Evolutionary conservation across 2,797 vertebrate species (phyloP), one percentile per base, ranked within the genome.

Genomic region (Sparidentex hasta): DNA sequence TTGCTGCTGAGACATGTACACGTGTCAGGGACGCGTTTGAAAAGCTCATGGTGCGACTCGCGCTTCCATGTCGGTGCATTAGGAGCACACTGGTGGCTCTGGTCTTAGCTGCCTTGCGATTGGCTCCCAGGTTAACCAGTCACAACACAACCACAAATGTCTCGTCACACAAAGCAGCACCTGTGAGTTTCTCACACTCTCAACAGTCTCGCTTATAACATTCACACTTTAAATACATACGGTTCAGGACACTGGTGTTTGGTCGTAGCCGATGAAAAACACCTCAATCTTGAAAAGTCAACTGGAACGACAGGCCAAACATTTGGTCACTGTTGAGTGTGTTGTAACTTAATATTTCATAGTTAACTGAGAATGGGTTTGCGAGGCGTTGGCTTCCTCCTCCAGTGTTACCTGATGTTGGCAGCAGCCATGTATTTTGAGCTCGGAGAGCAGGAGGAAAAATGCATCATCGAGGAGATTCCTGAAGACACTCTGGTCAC

Each of bases 391-490:
- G 81, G 85, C 16, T 66, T 96, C 55, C 58, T 96, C 17, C 68
- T 96, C 8, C 89, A 90, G 75, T 94, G 92, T 52, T 95, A 92
- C 85, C 84, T 96, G 84, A 83, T 93, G 72, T 74, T 96, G 80
- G 92, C 95, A 17, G 48, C 90, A 0, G 95, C 95, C 44, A 97
- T 98, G 92, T 98, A 95, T 89, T 98, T 98, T 90, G 96, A 98
- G 27, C 88, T 89, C 0, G 96, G 92, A 27, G 97, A 97, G 84
- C 93, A 92, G 90, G 96, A 96, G 86, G 95, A 97, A 86, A 98
- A 96, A 90, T 99, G 98, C 82, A 94, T 99, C 71, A 97, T 98
- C 1, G 96, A 98, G 88, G 97, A 99, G 11, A 74, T 98, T 91
- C 97, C 98, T 50, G 92, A 94, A 0, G 96, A 97, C 89, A 96